Percentiles rank a stretch among this genome's conserved stretches.
Evolutionary conservation across 2,797 vertebrate species (phyloP).

Genomic region (Crocidura indochinensis): DNA sequence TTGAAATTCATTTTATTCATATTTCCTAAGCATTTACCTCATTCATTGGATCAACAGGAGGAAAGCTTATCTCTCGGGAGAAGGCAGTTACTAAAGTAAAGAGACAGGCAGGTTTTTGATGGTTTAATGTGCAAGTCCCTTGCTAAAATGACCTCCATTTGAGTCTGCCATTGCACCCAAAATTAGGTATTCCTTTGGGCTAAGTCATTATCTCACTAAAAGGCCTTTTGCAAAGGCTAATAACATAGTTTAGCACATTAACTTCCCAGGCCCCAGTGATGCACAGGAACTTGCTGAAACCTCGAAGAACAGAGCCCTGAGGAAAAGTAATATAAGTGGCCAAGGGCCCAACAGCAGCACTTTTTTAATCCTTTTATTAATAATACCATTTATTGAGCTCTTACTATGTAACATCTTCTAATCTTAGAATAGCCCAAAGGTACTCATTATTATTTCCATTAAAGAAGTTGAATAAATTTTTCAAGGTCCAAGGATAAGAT

Average conservation of each 20-base stretch:
- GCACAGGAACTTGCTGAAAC: constrained; percentile 38
- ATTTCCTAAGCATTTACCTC: constrained; percentile 65
- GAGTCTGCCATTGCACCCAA: constrained; percentile 48
- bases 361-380: constrained; percentile 70
- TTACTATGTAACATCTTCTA: constrained; percentile 73
- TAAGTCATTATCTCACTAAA: constrained; percentile 76
- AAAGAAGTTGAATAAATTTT: constrained; percentile 69
- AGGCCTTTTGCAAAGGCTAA: constrained; percentile 68
- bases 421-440: constrained; percentile 64
- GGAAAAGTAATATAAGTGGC: constrained; percentile 51
- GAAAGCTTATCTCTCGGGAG: constrained; percentile 43
- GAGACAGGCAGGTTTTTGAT: constrained; percentile 12
- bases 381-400: constrained; percentile 74
- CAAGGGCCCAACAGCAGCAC: constrained; percentile 42
- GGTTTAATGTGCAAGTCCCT: constrained; percentile 22
- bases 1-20: constrained; percentile 64
- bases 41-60: constrained; percentile 56
- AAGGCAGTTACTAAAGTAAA: constrained; percentile 57
- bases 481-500: neutral
- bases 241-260: constrained; percentile 70
- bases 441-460: constrained; percentile 69
- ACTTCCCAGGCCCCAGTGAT: constrained; percentile 46
- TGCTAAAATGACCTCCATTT: constrained; percentile 57
- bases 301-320: constrained; percentile 52
- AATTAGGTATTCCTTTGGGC: constrained; percentile 73